phyloP scores from a whole-genome alignment of 2,888 invertebrate genomes.

The Drosophila atripex region DNA sequence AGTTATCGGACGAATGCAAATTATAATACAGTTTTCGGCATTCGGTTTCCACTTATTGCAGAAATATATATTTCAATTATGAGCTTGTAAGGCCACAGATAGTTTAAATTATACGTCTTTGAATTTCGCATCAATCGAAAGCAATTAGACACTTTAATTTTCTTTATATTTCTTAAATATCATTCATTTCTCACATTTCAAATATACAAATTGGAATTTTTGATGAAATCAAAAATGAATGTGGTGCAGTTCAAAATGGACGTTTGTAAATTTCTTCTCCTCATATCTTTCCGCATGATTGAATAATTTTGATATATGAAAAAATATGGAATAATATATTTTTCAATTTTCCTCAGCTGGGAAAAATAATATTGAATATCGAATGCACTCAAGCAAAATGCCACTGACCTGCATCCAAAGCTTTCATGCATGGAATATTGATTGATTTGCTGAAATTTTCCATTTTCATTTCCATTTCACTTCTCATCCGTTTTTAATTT shows the following conservation, averaged over 20 bases:
- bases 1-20: slow-evolving; percentile 23
- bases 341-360: slow-evolving; percentile 12
- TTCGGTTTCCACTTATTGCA: not conserved
- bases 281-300: slow-evolving; percentile 51
- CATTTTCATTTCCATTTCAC: slow-evolving; percentile 35
- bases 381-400: slow-evolving; percentile 47
- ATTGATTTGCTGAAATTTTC: slow-evolving; percentile 53
- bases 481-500: slow-evolving; percentile 29
- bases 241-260: not conserved
- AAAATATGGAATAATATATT: slow-evolving; percentile 36
- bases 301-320: slow-evolving; percentile 65
- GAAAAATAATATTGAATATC: slow-evolving; percentile 40
- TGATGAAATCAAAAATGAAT: not conserved
- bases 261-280: slow-evolving; percentile 8
- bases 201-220: slow-evolving; percentile 2
- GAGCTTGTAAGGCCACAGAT: not conserved
- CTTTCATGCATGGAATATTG: slow-evolving; percentile 52
- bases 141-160: not conserved
- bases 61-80: not conserved
- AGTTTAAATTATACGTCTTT: not conserved
- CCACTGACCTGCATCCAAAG: slow-evolving; percentile 53
- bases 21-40: not conserved
- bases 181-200: not conserved
- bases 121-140: not conserved
- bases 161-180: not conserved